Percentiles rank a stretch among this genome's conserved stretches.
These are phyloP conservation scores for Nansenia antarctica DNA, from an alignment of 2,113 vertebrate species.

Conservation along the genomic window DNA sequence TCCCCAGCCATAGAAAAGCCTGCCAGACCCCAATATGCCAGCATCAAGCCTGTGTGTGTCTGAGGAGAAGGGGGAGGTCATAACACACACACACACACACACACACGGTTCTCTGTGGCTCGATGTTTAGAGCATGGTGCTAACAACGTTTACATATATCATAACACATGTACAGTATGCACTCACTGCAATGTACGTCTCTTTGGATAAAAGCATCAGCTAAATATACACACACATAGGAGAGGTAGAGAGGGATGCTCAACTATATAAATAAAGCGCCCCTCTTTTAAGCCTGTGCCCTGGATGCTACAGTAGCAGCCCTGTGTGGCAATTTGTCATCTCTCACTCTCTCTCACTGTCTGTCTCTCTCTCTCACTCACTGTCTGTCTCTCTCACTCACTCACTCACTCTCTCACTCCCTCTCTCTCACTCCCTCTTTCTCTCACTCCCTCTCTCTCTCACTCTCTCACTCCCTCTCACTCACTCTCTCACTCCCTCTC, in stretches of 20 bases:
- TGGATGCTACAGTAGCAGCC: constrained; percentile 19
- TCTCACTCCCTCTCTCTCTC: neutral
- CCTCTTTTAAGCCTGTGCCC: constrained; percentile 10
- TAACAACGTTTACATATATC: too few species aligned
- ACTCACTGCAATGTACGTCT: too few species aligned
- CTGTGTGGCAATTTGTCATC: constrained; percentile 43
- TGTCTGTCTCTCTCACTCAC: neutral
- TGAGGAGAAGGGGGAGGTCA: too few species aligned
- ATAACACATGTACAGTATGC: too few species aligned
- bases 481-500: too few species aligned
- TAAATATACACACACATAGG: too few species aligned
- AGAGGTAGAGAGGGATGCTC: neutral
- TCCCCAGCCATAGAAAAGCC: constrained; percentile 11
- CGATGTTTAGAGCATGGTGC: too few species aligned
- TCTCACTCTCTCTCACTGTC: neutral
- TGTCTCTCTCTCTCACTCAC: neutral
- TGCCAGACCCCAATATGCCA: neutral
- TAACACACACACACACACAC: constrained; percentile 17
- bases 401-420: neutral
- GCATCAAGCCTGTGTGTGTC: constrained; percentile 17
- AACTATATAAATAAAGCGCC: too few species aligned
- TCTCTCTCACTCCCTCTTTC: constrained; percentile 24
- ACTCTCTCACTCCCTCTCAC: neutral
- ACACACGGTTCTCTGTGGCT: too few species aligned
- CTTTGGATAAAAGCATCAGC: too few species aligned